Conservation (phyloP, 2,113 vertebrate species). For the Physeter macrocephalus region DNA sequence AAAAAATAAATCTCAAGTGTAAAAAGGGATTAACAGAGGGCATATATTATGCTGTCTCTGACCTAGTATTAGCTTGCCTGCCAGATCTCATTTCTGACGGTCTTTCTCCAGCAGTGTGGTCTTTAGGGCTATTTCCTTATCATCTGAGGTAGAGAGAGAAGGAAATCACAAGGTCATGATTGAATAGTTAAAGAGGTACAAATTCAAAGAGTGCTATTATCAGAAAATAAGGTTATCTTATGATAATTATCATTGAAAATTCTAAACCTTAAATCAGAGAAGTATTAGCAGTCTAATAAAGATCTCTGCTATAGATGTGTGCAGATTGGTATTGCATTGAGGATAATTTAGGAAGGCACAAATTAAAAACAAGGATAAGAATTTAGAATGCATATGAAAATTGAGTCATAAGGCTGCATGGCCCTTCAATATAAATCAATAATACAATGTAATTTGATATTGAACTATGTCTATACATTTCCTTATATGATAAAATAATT, state of each 20-base stretch:
- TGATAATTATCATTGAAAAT: constrained; percentile 41
- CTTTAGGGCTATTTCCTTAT: not conserved
- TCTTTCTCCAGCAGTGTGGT: not conserved
- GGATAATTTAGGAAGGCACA: not conserved
- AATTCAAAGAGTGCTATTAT: constrained; percentile 2
- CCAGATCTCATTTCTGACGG: not conserved
- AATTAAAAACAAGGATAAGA: not conserved
- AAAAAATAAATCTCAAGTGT: not conserved
- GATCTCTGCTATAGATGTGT: not conserved
- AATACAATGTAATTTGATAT: not conserved
- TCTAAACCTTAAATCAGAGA: not conserved
- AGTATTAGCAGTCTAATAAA: not conserved
- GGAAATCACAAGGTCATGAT: not conserved
- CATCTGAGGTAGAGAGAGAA: not conserved
- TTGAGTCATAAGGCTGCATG: not conserved
- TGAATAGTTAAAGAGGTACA: not conserved
- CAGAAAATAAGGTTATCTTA: constrained; percentile 1
- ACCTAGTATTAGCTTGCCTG: not conserved
- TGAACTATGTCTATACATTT: not conserved
- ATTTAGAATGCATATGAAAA: constrained; percentile 1
- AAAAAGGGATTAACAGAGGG: not conserved
- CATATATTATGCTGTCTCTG: not conserved
- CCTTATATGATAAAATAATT: not conserved
- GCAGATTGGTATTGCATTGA: not conserved
- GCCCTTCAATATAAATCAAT: not conserved